Base-by-base conservation (phyloP, 2,113 vertebrate genomes). In the Galeopterus variegatus region DNA sequence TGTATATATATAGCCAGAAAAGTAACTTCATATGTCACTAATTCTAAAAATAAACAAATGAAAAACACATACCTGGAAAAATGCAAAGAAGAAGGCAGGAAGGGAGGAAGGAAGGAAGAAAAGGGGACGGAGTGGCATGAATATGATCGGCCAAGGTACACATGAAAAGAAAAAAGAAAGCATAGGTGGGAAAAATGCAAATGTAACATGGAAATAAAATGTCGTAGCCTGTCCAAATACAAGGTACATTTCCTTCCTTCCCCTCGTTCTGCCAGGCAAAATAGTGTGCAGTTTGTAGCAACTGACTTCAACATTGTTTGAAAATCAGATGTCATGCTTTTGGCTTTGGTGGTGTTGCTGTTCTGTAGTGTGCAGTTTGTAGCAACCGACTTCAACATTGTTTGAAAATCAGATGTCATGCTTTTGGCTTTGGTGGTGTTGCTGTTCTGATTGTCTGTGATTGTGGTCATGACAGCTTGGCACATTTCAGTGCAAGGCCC, bases 11-110 rank as follows among this genome's bases (percentile, higher is more conserved):
- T 41, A 4, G 41, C 64, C 56, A 17, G 31, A 77, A 79, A 50
- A 24, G 12, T 21, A 24, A 65, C 58, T 14, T 56, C 36, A n/a
- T 28, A 33, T 83, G 62, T 33, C 48, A 45, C 31, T 4, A 31
- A 73, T 41, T 85, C 65, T 85, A 93, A 93, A 95, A 69, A 24
- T 8, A 75, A 60, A 18, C 6, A n/a, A 54, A 33, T 56, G 77
- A 23, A 83, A 73, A 80, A 7, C 33, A 80, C 9, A n/a, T 28
- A 67, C 56, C 36, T 92, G 36, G 41, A 75, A 52, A 73, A 41
- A 80, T 4, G 36, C 14, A 12, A 23, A 28, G 26, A 79, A 31
- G 17, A 58, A 58, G n/a, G 58, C 33, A 13, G 28, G 26, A n/a
- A 0, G 17, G 26, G 41, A 70, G 70, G 48, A 70, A 33, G 48